Conservation (phyloP, 2,113 vertebrate species). For the Cranoglanis bouderius region DNA sequence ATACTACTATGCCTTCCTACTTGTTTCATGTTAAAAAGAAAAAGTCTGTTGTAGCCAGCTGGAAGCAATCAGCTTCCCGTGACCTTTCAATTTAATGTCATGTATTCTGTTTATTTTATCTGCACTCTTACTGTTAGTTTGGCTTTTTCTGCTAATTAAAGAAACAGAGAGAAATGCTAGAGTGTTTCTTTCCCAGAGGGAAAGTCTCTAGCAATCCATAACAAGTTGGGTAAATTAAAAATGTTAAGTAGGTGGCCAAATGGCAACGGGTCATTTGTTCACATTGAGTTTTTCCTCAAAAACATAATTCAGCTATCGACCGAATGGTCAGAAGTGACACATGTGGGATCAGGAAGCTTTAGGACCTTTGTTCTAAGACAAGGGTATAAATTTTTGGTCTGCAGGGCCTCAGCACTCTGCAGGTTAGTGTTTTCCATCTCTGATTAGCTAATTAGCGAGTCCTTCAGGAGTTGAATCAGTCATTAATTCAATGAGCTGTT, state of each 20-base stretch:
- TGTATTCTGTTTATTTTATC: constrained; percentile 20
- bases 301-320: constrained; percentile 70
- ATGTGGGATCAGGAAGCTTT: constrained; percentile 58
- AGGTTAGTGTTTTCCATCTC: constrained; percentile 1
- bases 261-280: constrained; percentile 56
- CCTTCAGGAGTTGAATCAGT: background rate
- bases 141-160: constrained; percentile 56
- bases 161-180: constrained; percentile 44
- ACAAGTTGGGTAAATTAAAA: constrained; percentile 59
- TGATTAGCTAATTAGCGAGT: constrained; percentile 14
- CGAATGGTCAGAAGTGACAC: constrained; percentile 62
- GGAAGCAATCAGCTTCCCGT: constrained; percentile 13
- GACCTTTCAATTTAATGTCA: constrained; percentile 26
- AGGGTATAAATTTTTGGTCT: background rate
- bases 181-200: constrained; percentile 44
- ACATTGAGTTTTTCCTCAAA: constrained; percentile 64
- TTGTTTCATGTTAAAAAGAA: constrained; percentile 44
- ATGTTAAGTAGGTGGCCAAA: constrained; percentile 64
- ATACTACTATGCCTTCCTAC: constrained; percentile 1
- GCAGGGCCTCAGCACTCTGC: background rate
- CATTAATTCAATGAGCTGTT: background rate
- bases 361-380: constrained; percentile 27
- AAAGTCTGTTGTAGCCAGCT: constrained; percentile 7
- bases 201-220: constrained; percentile 4
- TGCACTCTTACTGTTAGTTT: constrained; percentile 55